Evolutionary conservation across 2,113 vertebrate genomes (phyloP).

Genomic region (Nibea coibor): DNA sequence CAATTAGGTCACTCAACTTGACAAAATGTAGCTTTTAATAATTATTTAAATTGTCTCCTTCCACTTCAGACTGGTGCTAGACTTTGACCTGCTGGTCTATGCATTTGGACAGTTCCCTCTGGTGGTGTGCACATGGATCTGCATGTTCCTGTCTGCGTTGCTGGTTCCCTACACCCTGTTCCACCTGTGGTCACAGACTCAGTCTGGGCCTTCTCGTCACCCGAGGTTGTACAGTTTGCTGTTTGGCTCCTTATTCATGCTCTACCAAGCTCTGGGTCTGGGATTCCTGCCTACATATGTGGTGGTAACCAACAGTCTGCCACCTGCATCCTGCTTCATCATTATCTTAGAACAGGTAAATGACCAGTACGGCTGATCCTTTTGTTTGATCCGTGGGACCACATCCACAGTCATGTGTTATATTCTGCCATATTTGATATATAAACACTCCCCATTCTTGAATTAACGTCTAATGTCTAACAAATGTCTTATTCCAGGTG

Average conservation of each 20-base stretch:
- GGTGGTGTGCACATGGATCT: conserved; percentile 90
- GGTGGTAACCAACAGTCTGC: conserved; percentile 86
- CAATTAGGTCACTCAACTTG: background rate
- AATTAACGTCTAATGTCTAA: background rate
- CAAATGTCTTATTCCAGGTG: conserved; percentile 81
- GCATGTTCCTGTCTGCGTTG: conserved; percentile 91
- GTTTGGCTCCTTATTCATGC: conserved; percentile 83
- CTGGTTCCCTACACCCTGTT: conserved; percentile 89
- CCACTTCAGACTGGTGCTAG: conserved; percentile 89
- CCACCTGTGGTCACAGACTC: conserved; percentile 86
- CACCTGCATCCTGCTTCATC: conserved; percentile 92
- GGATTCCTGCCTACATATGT: conserved; percentile 89
- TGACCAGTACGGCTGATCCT: background rate
- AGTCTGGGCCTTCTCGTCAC: conserved; percentile 76
- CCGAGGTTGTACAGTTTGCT: conserved; percentile 76
- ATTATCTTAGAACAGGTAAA: conserved; percentile 95
- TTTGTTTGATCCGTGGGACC: background rate
- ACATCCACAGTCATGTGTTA: background rate
- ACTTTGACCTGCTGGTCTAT: conserved; percentile 92
- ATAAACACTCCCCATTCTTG: background rate
- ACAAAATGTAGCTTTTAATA: background rate
- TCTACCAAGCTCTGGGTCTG: conserved; percentile 88
- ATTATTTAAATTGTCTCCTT: background rate
- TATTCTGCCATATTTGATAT: background rate
- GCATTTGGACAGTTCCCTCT: conserved; percentile 91